Conservation (phyloP, 2,113 vertebrate species). For the Indri indri region DNA sequence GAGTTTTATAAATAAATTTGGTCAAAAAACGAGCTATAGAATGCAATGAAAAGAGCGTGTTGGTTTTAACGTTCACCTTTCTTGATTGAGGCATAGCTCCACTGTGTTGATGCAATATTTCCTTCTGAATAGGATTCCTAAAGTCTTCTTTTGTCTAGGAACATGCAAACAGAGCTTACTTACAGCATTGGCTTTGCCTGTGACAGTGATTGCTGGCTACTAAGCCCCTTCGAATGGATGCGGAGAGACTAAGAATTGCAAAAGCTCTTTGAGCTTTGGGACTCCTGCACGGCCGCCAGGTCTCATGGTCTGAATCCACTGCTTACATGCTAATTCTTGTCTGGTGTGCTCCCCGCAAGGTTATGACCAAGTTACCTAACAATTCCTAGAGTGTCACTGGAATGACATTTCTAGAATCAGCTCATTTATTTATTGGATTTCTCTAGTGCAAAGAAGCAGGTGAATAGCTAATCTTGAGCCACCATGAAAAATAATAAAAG, state of each 20-base stretch:
- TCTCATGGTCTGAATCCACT: neutral
- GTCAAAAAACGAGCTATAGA: neutral
- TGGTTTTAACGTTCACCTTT: neutral
- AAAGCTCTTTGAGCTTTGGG: neutral
- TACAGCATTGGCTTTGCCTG: neutral
- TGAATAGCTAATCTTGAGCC: neutral
- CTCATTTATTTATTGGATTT: slow-evolving; percentile 1
- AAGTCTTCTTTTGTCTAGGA: neutral
- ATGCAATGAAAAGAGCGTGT: neutral
- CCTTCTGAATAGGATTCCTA: neutral
- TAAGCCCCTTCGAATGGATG: neutral
- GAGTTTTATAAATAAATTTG: slow-evolving; percentile 26
- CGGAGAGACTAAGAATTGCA: neutral
- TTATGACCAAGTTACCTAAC: neutral
- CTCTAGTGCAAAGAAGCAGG: neutral
- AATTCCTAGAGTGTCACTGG: slow-evolving; percentile 27
- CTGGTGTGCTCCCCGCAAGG: neutral
- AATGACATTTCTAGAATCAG: slow-evolving; percentile 54
- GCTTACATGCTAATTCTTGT: neutral
- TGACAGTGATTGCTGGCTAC: neutral
- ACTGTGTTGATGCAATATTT: neutral
- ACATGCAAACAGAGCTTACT: neutral
- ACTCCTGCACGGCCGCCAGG: neutral
- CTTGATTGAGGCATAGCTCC: neutral
- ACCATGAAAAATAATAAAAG: neutral